Evolutionary conservation across 2,888 invertebrate genomes (phyloP), one percentile per base, ranked within the genome.

Genomic region (Thereva unica): DNA sequence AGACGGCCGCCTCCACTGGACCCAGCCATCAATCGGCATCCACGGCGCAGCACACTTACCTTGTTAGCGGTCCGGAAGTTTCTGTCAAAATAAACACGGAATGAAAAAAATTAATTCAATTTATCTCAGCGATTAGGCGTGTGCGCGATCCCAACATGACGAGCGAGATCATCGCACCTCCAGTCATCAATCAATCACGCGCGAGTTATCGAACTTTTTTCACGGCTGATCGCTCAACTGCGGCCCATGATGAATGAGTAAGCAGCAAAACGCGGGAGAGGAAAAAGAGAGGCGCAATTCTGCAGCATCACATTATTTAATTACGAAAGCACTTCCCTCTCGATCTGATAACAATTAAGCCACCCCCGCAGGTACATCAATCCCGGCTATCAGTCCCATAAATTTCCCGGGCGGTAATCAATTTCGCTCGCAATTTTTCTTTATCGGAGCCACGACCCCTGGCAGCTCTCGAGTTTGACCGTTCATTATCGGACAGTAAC

Each of bases 361-460:
- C 35, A 35, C 34, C 8, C 5, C 35, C 23, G 23, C 23, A 23
- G 23, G 23, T 23, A 37, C 59, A 59, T 59, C 59, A 59, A 59
- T 59, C 59, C 49, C 59, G 37, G 10, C 59, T 47, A 59, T 59
- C 59, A 59, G 47, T 45, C 40, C 59, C 59, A 59, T 59, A 59
- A 59, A 59, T 59, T 59, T 49, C 8, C 23, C 59, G 38, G 49
- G 38, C 47, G 45, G 47, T 45, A 10, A 59, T 59, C 59, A 59
- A 59, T 59, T 59, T 59, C 59, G 59, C 59, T 47, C 10, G 59
- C 47, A 23, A 59, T 59, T 47, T 59, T 59, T 59, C 59, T 59
- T 47, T 38, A 59, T 59, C 47, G 59, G 40, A 4, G 47, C n/a
- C n/a, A 45, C 10, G 10, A 47, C 59, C 59, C 47, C 59, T 34